Evolutionary conservation across 2,113 vertebrate genomes (phyloP), one percentile per base, ranked within the genome.

Genomic region (Castor canadensis): DNA sequence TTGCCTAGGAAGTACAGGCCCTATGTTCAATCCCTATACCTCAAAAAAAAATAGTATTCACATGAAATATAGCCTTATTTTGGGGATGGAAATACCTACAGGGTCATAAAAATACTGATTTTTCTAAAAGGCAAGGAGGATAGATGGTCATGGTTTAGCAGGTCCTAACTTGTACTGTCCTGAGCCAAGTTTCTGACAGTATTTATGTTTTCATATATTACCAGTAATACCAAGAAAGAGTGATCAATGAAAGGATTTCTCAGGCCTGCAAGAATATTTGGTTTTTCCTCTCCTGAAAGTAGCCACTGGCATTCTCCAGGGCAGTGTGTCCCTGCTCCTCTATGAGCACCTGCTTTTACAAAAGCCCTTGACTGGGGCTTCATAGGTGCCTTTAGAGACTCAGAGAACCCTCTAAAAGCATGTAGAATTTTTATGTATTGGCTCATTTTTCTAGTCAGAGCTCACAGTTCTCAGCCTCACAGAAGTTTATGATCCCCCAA

Each of bases 171-270:
- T 47, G 5, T 35, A 40, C 43, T 71, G 6, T 85, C 49, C 49
- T 1, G 19, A 72, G 43, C 54, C 45, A 47, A 67, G 35, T n/a
- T 82, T 87, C 45, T 84, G 45, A 47, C 43, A 76, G 24, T 76
- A 52, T 89, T 94, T 89, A 71, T 69, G 28, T 89, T 92, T 93
- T 69, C n/a, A 64, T 54, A 40, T 35, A 64, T 82, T 38, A 64
- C 54, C 40, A 73, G 60, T 43, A 76, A 22, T 40, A 87, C 58
- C 40, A 64, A 94, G 73, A 80, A 75, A 75, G 87, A 91, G 38
- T 52, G 72, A 49, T 73, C 26, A n/a, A 16, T 32, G 54, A 62
- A 86, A 43, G 58, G 58, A 47, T 73, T 91, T 75, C 45, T 87
- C 90, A 71, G 84, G 62, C 24, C 87, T 69, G 45, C 62, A 54